Percentiles rank a stretch among this genome's conserved stretches.
phyloP scores from a whole-genome alignment of 2,888 invertebrate species.

The Chrysolina americana region DNA sequence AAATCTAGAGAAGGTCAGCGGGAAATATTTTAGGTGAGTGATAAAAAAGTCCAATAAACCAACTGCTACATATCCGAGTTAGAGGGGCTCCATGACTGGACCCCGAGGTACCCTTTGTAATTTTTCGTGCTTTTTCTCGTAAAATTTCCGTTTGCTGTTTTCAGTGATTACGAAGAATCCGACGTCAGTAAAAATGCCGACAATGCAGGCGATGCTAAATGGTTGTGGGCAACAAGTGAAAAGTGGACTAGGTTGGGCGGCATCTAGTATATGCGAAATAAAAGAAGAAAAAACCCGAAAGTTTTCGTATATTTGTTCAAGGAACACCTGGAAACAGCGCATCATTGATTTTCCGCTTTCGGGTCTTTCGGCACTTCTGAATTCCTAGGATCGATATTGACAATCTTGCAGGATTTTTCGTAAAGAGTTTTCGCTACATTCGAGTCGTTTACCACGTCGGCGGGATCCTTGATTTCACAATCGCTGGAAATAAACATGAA shows the following conservation, averaged over 20 bases:
- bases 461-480: conserved; percentile 66
- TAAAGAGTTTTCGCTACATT: conserved; percentile 64
- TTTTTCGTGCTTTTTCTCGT: neutral
- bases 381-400: conserved; percentile 53
- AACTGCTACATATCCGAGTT: neutral
- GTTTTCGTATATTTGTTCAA: conserved; percentile 9
- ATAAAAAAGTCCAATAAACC: neutral
- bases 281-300: conserved; percentile 7
- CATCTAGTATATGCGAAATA: conserved; percentile 4
- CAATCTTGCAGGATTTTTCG: conserved; percentile 62
- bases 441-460: conserved; percentile 62
- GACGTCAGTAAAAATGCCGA: conserved; percentile 70
- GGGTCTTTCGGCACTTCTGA: neutral
- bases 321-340: neutral
- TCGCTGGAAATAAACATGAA: conserved; percentile 61
- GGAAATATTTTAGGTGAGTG: conserved; percentile 81
- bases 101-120: neutral
- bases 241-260: conserved; percentile 77
- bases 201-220: conserved; percentile 74
- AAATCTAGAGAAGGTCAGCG: conserved; percentile 74
- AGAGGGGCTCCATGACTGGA: neutral
- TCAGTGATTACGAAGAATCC: conserved; percentile 75
- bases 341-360: neutral
- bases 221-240: conserved; percentile 87
- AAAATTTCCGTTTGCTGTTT: conserved; percentile 57